Evolutionary conservation across 2,113 vertebrate genomes (phyloP).

Genomic region (Ahaetulla prasina): DNA sequence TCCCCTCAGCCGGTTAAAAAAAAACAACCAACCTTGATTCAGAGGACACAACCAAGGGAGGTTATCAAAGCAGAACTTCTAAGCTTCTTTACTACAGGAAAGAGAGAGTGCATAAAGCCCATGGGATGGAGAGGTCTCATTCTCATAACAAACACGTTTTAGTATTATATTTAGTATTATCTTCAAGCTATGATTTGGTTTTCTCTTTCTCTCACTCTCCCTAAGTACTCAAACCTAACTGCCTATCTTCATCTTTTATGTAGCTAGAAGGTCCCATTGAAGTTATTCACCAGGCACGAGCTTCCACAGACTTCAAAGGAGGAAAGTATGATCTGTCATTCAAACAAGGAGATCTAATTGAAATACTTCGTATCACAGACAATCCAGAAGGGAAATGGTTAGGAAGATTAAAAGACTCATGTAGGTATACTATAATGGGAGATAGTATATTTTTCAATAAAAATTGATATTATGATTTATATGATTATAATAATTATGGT

Average conservation of each 20-base stretch:
- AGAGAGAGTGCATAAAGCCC: not conserved
- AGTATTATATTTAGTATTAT: not conserved
- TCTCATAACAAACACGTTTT: not conserved
- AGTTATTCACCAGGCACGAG: conserved; percentile 81
- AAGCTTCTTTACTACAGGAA: not conserved
- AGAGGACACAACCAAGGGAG: not conserved
- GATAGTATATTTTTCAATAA: too few relatives aligned
- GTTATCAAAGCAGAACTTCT: not conserved
- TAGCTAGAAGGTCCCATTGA: conserved; percentile 79
- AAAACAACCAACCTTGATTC: not conserved
- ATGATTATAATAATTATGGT: too few relatives aligned
- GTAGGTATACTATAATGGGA: conserved; percentile 67
- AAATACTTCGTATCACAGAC: conserved; percentile 86
- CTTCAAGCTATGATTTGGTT: not conserved
- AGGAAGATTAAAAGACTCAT: conserved; percentile 78
- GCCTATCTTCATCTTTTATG: conserved; percentile 7
- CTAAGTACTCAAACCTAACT: not conserved
- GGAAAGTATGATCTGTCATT: conserved; percentile 81
- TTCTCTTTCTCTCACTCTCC: not conserved
- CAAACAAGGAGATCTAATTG: conserved; percentile 83
- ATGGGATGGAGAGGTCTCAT: not conserved
- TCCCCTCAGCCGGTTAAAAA: too few relatives aligned
- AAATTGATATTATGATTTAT: too few relatives aligned
- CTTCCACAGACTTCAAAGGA: conserved; percentile 74
- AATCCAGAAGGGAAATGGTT: conserved; percentile 95